Evolutionary conservation across 2,113 vertebrate species (phyloP).

Genomic region (Petromus typicus): DNA sequence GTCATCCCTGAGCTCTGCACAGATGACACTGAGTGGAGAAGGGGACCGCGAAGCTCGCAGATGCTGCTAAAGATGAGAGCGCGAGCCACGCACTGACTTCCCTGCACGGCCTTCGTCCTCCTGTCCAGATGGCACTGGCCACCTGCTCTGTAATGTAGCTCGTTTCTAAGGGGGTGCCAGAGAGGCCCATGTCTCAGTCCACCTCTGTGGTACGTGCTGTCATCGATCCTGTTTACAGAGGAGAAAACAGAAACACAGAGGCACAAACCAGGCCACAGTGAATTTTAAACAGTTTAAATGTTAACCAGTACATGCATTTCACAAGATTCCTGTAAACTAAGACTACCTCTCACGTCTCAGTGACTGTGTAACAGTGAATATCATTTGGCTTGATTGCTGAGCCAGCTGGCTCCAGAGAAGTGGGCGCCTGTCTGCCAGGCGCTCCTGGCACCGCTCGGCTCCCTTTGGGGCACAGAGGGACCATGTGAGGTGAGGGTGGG

Average conservation of each 20-base stretch:
- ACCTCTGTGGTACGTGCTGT: not conserved
- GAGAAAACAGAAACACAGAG: not conserved
- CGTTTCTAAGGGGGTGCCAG: constrained; percentile 90
- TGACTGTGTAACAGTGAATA: not conserved
- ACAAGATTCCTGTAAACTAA: not conserved
- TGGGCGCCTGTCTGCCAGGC: not conserved
- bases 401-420: not conserved
- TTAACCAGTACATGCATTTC: not conserved
- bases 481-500: not conserved
- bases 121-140: constrained; percentile 72
- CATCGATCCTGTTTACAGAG: not conserved
- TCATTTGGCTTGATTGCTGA: not conserved
- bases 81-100: constrained; percentile 83
- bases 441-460: not conserved
- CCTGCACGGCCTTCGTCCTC: constrained; percentile 70
- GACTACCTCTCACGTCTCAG: not conserved
- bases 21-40: constrained; percentile 74
- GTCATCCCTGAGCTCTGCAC: constrained; percentile 69
- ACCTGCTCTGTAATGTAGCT: constrained; percentile 89
- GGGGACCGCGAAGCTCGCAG: constrained; percentile 49
- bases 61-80: constrained; percentile 66
- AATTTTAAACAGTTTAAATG: not conserved
- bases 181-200: not conserved
- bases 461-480: not conserved
- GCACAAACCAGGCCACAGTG: not conserved